phyloP scores from a whole-genome alignment of 2,797 vertebrate genomes.

The Neostethus bicornis region DNA sequence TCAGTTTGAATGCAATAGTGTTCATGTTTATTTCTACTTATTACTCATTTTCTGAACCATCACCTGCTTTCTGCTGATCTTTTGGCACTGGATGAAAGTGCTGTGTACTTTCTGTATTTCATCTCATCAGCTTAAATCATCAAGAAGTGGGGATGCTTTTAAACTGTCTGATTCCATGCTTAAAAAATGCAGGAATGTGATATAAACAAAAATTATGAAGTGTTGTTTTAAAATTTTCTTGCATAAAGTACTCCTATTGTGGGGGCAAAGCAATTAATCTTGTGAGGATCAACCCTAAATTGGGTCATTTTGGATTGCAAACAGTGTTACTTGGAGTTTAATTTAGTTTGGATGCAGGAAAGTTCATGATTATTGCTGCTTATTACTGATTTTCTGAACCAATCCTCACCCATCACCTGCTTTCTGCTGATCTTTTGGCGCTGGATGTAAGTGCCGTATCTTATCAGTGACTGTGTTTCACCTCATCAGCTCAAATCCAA shows the following conservation, averaged over 20 bases:
- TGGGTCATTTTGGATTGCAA: too few relatives aligned
- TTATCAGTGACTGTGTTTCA: conserved; percentile 1
- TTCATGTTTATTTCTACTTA: neutral
- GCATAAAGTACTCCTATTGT: too few relatives aligned
- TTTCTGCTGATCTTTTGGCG: neutral
- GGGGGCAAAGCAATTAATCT: too few relatives aligned
- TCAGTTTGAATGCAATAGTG: neutral
- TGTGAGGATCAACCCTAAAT: too few relatives aligned
- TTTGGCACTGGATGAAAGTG: neutral
- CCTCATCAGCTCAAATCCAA: neutral
- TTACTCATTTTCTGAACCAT: neutral
- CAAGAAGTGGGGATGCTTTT: neutral
- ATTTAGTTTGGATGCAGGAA: neutral
- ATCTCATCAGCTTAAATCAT: neutral
- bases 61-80: neutral
- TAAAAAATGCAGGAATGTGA: conserved; percentile 3
- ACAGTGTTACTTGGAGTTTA: too few relatives aligned
- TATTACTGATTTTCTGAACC: neutral
- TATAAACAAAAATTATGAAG: neutral
- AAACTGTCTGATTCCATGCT: too few relatives aligned
- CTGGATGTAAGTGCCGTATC: neutral
- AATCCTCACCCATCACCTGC: too few relatives aligned
- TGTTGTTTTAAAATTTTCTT: too few relatives aligned
- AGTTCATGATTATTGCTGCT: neutral
- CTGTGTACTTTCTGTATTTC: neutral